Evolutionary conservation across 1,140 invertebrate genomes (phyloP).

Genomic region (Daktulosphaira vitifoliae): DNA sequence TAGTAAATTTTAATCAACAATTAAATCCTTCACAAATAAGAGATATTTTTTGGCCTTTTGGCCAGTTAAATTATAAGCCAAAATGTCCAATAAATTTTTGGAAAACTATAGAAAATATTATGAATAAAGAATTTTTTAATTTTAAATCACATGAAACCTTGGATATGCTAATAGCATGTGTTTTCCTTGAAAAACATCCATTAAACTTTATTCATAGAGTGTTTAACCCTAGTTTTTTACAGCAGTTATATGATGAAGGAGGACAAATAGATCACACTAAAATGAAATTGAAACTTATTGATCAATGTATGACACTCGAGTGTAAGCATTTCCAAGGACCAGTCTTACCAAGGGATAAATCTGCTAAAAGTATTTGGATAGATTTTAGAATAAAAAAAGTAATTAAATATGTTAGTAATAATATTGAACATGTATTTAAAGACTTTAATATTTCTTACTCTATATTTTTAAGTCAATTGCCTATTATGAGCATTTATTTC

Average conservation of each 20-base stretch:
- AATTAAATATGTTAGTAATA: slow-evolving; percentile 46
- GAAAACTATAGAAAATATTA: slow-evolving; percentile 48
- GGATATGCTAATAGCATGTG: slow-evolving; percentile 55
- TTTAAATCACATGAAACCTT: slow-evolving; percentile 52
- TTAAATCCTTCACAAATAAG: slow-evolving; percentile 50
- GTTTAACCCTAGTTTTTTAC: slow-evolving; percentile 55
- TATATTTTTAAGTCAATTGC: slow-evolving; percentile 46
- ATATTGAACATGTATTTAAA: slow-evolving; percentile 41
- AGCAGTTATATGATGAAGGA: slow-evolving; percentile 46
- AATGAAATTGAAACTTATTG: slow-evolving; percentile 53
- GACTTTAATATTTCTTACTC: slow-evolving; percentile 10
- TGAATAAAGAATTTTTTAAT: slow-evolving; percentile 52
- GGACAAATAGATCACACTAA: slow-evolving; percentile 42
- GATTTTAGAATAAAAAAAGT: slow-evolving; percentile 51
- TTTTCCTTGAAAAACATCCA: slow-evolving; percentile 57
- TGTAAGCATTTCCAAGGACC: slow-evolving; percentile 52
- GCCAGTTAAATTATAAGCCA: slow-evolving; percentile 54
- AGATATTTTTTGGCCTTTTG: slow-evolving; percentile 54
- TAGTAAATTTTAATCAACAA: slow-evolving; percentile 47
- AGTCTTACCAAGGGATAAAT: slow-evolving; percentile 49
- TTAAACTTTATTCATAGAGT: slow-evolving; percentile 54
- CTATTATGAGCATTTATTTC: slow-evolving; percentile 51
- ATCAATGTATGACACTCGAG: slow-evolving; percentile 56
- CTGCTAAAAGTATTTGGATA: slow-evolving; percentile 44
- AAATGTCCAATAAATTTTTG: slow-evolving; percentile 51